Evolutionary conservation across 2,888 invertebrate genomes (phyloP).

Genomic region (Latheticus oryzae): DNA sequence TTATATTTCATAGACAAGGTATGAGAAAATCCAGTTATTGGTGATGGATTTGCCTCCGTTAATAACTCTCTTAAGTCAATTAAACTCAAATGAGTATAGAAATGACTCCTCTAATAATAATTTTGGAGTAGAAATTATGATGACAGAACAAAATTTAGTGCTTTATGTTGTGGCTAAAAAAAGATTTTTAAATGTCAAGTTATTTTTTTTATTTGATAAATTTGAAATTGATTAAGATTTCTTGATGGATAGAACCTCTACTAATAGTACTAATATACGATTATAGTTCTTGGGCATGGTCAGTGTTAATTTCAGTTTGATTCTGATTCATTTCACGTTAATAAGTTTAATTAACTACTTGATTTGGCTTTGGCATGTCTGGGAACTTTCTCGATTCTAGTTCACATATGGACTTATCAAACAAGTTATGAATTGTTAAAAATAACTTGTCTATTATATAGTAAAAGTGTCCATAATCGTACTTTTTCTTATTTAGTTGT

Average conservation of each 20-base stretch:
- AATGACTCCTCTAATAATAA: conserved; percentile 15
- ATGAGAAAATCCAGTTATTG: not conserved
- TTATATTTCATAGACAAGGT: conserved; percentile 8
- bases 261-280: too few relatives aligned
- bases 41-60: conserved; percentile 19
- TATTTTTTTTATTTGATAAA: too few relatives aligned
- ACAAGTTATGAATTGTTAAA: too few relatives aligned
- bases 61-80: conserved; percentile 30
- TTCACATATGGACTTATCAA: conserved; percentile 4
- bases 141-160: conserved; percentile 11
- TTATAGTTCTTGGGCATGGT: conserved; percentile 7
- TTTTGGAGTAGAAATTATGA: conserved; percentile 17
- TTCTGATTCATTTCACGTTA: conserved; percentile 17
- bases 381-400: conserved; percentile 8
- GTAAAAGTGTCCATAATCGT: too few relatives aligned
- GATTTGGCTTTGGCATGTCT: conserved; percentile 11
- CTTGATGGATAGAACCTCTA: too few relatives aligned
- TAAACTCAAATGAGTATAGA: conserved; percentile 15
- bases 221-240: too few relatives aligned
- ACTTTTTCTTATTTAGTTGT: too few relatives aligned
- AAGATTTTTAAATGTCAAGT: too few relatives aligned
- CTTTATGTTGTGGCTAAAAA: too few relatives aligned
- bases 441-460: too few relatives aligned
- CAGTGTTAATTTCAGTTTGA: conserved; percentile 11
- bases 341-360: conserved; percentile 13